Conservation (phyloP, 2,113 vertebrate genomes). For the Lepidothrix coronata region DNA sequence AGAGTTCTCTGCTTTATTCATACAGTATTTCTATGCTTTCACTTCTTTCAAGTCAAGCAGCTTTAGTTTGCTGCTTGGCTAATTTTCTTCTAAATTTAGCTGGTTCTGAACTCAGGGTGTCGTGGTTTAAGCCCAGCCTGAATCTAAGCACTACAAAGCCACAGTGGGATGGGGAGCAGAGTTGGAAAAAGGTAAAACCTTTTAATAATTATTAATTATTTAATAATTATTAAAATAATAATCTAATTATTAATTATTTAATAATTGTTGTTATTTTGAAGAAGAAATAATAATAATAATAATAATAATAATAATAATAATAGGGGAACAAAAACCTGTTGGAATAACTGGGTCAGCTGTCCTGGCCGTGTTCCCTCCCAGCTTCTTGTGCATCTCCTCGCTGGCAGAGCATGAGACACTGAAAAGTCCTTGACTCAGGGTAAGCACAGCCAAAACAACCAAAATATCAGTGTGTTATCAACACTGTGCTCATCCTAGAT, state of each 20-base stretch:
- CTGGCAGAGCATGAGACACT: background rate
- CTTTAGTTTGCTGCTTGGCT: background rate
- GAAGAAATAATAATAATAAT: background rate
- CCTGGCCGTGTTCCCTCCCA: background rate
- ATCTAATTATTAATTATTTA: no score
- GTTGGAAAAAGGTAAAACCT: background rate
- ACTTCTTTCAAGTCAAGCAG: background rate
- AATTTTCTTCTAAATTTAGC: background rate
- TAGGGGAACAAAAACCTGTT: no score
- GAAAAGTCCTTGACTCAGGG: background rate
- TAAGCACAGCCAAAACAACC: background rate
- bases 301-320: background rate
- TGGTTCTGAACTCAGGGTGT: background rate
- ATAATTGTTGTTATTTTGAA: background rate
- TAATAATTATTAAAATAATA: no score
- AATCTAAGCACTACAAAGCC: background rate
- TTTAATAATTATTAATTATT: no score
- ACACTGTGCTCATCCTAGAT: background rate
- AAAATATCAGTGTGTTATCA: background rate
- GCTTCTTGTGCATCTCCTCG: background rate
- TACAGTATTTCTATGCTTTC: background rate
- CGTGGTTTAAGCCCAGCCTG: background rate
- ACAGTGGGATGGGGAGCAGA: background rate
- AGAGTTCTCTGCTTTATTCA: background rate
- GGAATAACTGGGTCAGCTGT: background rate